phyloP scores from a whole-genome alignment of 2,113 vertebrate genomes.

The Gracilinanus agilis region DNA sequence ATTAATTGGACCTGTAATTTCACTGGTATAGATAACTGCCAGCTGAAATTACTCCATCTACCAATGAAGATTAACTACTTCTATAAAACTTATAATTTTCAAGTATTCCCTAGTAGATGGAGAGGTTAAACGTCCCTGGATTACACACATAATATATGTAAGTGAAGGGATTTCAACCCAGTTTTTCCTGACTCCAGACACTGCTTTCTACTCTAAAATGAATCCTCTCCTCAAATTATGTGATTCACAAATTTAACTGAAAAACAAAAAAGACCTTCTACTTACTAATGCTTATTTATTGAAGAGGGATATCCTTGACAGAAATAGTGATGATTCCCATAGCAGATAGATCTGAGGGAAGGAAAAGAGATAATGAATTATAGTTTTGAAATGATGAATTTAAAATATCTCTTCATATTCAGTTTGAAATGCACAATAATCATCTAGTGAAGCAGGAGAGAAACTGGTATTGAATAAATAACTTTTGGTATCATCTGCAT shows the following conservation, averaged over 20 bases:
- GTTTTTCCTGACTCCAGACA: not conserved
- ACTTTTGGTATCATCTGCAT: not conserved
- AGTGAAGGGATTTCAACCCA: not conserved
- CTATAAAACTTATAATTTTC: not conserved
- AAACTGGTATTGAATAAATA: not conserved
- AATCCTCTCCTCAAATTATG: not conserved
- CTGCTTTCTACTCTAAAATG: not conserved
- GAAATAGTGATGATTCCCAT: not conserved
- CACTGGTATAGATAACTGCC: not conserved
- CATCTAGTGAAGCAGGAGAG: not conserved
- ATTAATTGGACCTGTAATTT: not conserved
- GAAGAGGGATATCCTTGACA: not conserved
- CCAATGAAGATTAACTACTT: not conserved
- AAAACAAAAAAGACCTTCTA: not conserved
- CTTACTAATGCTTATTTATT: not conserved
- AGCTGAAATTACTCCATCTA: not conserved
- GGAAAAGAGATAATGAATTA: not conserved
- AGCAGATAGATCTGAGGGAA: not conserved
- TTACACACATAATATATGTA: not conserved
- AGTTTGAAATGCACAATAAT: not conserved
- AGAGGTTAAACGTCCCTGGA: too few species aligned
- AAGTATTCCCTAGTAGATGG: too few species aligned
- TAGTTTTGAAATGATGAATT: not conserved
- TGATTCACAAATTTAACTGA: not conserved
- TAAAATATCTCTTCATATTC: not conserved